Conservation (phyloP, 2,113 vertebrate genomes). For the Leucoraja erinaceus region DNA sequence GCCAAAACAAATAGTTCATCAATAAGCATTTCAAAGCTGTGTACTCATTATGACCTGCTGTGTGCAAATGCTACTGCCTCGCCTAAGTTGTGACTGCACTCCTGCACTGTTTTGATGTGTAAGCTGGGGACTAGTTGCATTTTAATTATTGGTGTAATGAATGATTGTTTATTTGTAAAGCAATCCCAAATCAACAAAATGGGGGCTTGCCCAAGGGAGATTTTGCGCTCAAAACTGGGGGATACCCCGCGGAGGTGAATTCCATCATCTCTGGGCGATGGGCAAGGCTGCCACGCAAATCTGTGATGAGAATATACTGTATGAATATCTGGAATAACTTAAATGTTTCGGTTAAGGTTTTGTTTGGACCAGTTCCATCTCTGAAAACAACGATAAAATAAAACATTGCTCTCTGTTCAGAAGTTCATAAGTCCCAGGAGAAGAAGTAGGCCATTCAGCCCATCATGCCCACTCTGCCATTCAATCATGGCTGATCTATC, state of each 20-base stretch:
- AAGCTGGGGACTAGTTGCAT: background rate
- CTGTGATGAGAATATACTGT: background rate
- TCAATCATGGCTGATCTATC: too few relatives aligned
- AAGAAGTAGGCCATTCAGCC: too few relatives aligned
- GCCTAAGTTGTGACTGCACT: background rate
- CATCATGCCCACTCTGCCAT: too few relatives aligned
- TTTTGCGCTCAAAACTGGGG: background rate
- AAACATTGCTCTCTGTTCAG: too few relatives aligned
- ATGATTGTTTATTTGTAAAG: background rate
- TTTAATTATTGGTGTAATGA: background rate
- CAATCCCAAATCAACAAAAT: background rate
- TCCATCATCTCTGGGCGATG: background rate
- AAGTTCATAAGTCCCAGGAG: too few relatives aligned
- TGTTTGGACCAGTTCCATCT: background rate
- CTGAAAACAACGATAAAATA: background rate
- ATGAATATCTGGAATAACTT: background rate
- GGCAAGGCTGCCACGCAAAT: background rate
- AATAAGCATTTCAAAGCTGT: background rate
- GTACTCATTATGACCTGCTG: background rate
- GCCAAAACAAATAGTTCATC: conserved; percentile 6
- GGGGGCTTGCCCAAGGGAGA: background rate
- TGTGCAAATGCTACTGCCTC: background rate
- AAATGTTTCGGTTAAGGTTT: background rate
- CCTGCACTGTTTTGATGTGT: background rate
- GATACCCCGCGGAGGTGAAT: background rate